Evolutionary conservation across 1,140 invertebrate genomes (phyloP).

Genomic region (Caligus rogercresseyi): DNA sequence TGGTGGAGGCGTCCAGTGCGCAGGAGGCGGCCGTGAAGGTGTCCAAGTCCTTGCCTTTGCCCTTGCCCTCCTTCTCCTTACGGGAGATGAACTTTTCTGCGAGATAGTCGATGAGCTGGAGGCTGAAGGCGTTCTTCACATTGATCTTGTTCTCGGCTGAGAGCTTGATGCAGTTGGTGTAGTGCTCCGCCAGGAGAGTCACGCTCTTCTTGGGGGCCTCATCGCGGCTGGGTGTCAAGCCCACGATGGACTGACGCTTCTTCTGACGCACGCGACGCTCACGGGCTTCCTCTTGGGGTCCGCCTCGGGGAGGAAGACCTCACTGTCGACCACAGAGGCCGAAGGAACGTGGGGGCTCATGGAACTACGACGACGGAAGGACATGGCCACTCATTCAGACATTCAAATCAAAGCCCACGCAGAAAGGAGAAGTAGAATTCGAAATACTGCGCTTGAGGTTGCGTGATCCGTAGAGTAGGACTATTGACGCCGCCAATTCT

Average conservation of each 20-base stretch:
- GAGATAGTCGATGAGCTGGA: constrained; percentile 65
- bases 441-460: too few species aligned
- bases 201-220: neutral
- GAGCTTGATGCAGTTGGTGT: constrained; percentile 45
- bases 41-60: constrained; percentile 41
- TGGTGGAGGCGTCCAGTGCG: constrained; percentile 58
- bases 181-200: constrained; percentile 40
- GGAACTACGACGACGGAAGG: neutral
- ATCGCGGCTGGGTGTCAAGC: neutral
- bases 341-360: too few species aligned
- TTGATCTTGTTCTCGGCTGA: constrained; percentile 59
- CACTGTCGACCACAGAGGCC: too few species aligned
- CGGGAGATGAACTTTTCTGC: constrained; percentile 41
- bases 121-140: constrained; percentile 60
- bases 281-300: neutral
- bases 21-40: constrained; percentile 52
- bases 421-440: too few species aligned
- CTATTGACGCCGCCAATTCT: too few species aligned
- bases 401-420: too few species aligned
- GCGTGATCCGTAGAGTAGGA: too few species aligned
- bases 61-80: neutral
- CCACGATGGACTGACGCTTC: neutral
- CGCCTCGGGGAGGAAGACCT: too few species aligned
- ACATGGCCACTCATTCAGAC: too few species aligned
- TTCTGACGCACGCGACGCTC: neutral